phyloP scores from a whole-genome alignment of 2,113 vertebrate genomes.

The Lonchura striata region DNA sequence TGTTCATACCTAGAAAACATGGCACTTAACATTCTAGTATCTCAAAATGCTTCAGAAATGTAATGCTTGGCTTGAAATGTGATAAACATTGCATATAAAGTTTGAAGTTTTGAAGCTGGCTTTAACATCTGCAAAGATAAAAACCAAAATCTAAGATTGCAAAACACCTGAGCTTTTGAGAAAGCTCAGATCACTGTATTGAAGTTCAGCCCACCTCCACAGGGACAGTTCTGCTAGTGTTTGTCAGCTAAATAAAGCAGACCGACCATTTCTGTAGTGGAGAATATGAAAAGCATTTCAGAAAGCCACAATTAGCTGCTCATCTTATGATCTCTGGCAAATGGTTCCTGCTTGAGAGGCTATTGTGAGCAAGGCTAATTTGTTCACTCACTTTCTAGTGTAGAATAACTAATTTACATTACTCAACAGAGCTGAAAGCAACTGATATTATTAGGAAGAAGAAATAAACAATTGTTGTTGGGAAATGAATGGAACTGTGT shows the following conservation, averaged over 20 bases:
- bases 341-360: background rate
- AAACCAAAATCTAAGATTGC: background rate
- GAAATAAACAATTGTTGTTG: conserved; percentile 19
- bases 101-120: background rate
- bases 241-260: conserved; percentile 10
- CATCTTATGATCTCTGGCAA: conserved; percentile 22
- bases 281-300: conserved; percentile 10
- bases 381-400: conserved; percentile 11
- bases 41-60: background rate
- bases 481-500: background rate
- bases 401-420: conserved; percentile 33
- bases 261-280: background rate
- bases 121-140: background rate
- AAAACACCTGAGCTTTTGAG: background rate
- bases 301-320: conserved; percentile 24
- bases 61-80: background rate
- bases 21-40: background rate
- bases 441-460: background rate
- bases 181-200: background rate
- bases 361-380: background rate
- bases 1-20: background rate
- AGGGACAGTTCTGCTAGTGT: background rate
- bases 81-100: background rate
- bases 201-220: background rate
- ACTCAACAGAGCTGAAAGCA: background rate